A percentile compares a stretch with the other conserved stretches of the same genome.
Evolutionary conservation across 92 coral and sea anemone species (phyloP).

Genomic region (Actinernus sp.): DNA sequence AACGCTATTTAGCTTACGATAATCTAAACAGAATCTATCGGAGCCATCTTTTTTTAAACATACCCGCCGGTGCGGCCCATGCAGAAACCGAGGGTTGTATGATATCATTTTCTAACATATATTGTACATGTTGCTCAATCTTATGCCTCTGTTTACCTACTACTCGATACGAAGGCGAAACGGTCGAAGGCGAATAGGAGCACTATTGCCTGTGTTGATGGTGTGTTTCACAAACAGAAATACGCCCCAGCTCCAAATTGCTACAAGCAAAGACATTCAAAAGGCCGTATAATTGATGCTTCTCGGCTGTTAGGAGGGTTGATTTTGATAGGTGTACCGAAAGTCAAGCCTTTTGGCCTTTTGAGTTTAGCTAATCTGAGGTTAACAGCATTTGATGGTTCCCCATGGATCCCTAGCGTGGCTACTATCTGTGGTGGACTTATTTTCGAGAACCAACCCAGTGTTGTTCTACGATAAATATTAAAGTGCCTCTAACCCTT

Average conservation of each 20-base stretch:
- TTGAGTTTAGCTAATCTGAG: too few species aligned
- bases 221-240: slow-evolving; percentile 23
- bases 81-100: too few species aligned
- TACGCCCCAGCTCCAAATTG: slow-evolving; percentile 36
- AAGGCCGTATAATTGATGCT: too few species aligned
- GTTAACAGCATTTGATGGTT: too few species aligned
- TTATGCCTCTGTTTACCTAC: slow-evolving; percentile 17
- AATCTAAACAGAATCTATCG: slow-evolving; percentile 34
- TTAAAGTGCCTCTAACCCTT: too few species aligned
- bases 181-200: slow-evolving; percentile 16
- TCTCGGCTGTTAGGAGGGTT: too few species aligned
- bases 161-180: slow-evolving; percentile 36
- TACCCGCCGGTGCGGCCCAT: slow-evolving; percentile 43
- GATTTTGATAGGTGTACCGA: background rate
- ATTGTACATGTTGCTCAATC: slow-evolving; percentile 26
- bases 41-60: slow-evolving; percentile 39
- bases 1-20: background rate
- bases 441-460: slow-evolving; percentile 28
- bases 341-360: too few species aligned
- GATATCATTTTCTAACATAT: slow-evolving; percentile 39
- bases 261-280: slow-evolving; percentile 31
- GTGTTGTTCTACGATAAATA: slow-evolving; percentile 32
- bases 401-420: too few species aligned
- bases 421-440: too few species aligned
- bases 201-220: slow-evolving; percentile 9